A percentile compares a stretch with the other conserved stretches of the same genome.
Conservation (phyloP, 1,140 invertebrate species). For the Thrips palmi region DNA sequence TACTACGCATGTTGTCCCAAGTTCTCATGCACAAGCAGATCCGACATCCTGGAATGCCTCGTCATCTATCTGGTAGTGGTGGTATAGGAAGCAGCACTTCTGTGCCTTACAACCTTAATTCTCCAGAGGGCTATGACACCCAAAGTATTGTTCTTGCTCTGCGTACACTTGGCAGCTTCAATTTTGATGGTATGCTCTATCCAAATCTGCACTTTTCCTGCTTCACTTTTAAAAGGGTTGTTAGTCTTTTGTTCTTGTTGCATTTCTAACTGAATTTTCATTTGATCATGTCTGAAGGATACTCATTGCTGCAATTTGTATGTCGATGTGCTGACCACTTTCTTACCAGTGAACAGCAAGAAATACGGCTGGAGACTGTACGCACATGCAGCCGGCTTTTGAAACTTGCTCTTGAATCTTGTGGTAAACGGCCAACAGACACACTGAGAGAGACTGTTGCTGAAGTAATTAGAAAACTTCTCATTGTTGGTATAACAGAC, state of each 20-base stretch:
- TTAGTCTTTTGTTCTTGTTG: neutral
- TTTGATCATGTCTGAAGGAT: constrained; percentile 32
- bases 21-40: constrained; percentile 80
- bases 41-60: constrained; percentile 55
- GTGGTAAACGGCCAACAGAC: constrained; percentile 25
- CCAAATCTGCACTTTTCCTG: neutral
- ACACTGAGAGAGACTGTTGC: constrained; percentile 68
- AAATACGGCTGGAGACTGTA: constrained; percentile 86
- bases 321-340: constrained; percentile 82
- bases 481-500: constrained; percentile 91
- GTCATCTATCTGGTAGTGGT: constrained; percentile 16
- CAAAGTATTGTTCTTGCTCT: constrained; percentile 78
- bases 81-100: neutral
- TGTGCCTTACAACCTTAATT: neutral
- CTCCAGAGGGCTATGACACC: constrained; percentile 36
- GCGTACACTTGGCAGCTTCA: constrained; percentile 85
- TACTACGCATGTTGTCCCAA: constrained; percentile 35
- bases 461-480: constrained; percentile 73
- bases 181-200: constrained; percentile 56
- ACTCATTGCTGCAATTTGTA: constrained; percentile 83
- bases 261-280: neutral
- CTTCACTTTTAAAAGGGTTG: neutral
- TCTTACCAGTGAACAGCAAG: constrained; percentile 76
- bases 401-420: constrained; percentile 49
- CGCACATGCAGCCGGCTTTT: constrained; percentile 80